These are phyloP conservation scores for Yasuhikotakia modesta DNA, from an alignment of 2,797 vertebrate genomes.

Conservation along the genomic window DNA sequence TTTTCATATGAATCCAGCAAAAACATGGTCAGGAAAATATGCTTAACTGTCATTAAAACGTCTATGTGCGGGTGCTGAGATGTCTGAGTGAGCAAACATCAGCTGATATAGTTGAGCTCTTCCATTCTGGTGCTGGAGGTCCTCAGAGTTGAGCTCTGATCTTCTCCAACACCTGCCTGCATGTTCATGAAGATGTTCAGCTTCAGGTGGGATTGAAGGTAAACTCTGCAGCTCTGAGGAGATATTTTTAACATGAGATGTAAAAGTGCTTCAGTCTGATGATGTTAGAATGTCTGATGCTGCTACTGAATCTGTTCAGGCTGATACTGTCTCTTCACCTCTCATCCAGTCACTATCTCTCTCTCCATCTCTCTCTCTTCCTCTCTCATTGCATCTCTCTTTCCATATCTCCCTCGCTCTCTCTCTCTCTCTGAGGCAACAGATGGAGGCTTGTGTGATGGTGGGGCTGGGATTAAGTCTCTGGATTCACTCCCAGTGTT, in stretches of 20 bases:
- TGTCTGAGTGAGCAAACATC: not conserved
- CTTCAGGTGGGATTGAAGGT: too few relatives aligned
- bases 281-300: constrained; percentile 8
- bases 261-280: not conserved
- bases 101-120: too few relatives aligned
- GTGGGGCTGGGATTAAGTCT: constrained; percentile 83
- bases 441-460: constrained; percentile 85
- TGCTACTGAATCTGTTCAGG: constrained; percentile 14
- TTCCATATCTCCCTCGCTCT: constrained; percentile 60
- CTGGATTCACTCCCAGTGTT: constrained; percentile 78
- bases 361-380: constrained; percentile 20
- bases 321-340: constrained; percentile 69
- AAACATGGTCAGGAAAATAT: not conserved
- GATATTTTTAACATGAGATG: not conserved
- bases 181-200: too few relatives aligned
- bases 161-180: too few relatives aligned
- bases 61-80: not conserved
- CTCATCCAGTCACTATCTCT: constrained; percentile 69
- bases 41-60: too few relatives aligned
- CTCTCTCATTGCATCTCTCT: constrained; percentile 41
- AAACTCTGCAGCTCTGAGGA: too few relatives aligned
- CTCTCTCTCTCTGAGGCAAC: constrained; percentile 80
- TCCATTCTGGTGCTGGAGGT: too few relatives aligned
- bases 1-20: not conserved
- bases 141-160: too few relatives aligned